Evolutionary conservation across 2,797 vertebrate species (phyloP).

Genomic region (Tenualosa thibaudeaui): DNA sequence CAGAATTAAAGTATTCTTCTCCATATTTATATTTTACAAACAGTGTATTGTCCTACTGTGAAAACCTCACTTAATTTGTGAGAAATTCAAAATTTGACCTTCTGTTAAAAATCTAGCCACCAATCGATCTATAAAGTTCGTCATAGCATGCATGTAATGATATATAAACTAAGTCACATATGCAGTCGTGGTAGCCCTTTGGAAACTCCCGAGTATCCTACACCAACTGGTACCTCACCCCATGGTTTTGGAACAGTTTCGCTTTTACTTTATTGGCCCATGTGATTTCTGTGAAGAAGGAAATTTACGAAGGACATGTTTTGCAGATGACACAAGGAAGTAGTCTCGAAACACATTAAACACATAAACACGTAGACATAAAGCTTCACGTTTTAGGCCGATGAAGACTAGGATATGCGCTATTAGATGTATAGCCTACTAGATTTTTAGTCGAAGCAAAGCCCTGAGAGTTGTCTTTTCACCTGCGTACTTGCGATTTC

Average conservation of each 20-base stretch:
- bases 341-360: too few relatives aligned
- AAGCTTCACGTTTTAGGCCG: neutral
- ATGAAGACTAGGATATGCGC: neutral
- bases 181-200: neutral
- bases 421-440: neutral
- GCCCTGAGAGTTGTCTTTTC: neutral
- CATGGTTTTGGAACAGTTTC: constrained; percentile 30
- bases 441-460: neutral
- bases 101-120: too few relatives aligned
- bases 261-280: constrained; percentile 46
- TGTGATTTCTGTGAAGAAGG: constrained; percentile 33
- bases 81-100: too few relatives aligned
- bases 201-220: neutral
- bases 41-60: neutral
- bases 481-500: neutral
- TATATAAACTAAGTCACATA: neutral
- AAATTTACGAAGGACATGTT: neutral
- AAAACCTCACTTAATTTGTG: neutral
- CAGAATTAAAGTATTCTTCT: constrained; percentile 41
- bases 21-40: constrained; percentile 36
- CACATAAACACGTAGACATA: too few relatives aligned
- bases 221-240: neutral
- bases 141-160: too few relatives aligned
- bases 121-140: too few relatives aligned
- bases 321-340: neutral